Base-by-base conservation (phyloP, 2,888 invertebrate genomes). In the Asteroscopus sphinx region DNA sequence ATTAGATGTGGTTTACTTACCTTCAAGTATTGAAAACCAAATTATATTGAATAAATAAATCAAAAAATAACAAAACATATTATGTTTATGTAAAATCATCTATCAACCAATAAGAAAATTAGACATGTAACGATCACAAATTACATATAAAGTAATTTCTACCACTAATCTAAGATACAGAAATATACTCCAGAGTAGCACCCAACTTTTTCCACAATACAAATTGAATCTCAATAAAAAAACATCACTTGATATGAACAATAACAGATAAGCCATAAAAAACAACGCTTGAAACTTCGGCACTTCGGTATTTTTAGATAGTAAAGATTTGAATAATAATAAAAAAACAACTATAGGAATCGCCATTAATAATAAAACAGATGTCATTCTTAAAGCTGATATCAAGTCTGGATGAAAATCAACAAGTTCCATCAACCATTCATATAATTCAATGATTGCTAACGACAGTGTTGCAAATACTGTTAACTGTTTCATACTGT, bases 171-270 rank as follows among this genome's bases (percentile, higher is more conserved):
- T 60, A 0, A 69, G 2, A 25, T 45, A 63, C 6, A 78, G 28
- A 17, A 77, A 41, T 3, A 60, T 33, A 44, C 37, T 45, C 52
- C 56, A 70, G 0, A 56, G 12, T 15, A 60, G 28, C 15, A 47
- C 11, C 5, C 11, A 37, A 35, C 11, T 16, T 4, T 45, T 40
- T 2, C 39, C 0, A 13, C 46, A 17, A 32, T 52, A 26, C 17
- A 76, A 62, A 65, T 77, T 79, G 40, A 64, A 77, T 16, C 44
- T 51, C 4, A 79, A 11, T 5, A 79, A 62, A 2, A 71, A 11
- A 11, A 63, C 11, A 55, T 79, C 76, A 46, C 76, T 63, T 11
- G 26, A 32, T 0, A 72, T 64, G 13, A 79, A 73, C 7, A 78
- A 15, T 6, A 64, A 40, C 4, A 77, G 17, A 59, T 75, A 61